Evolutionary conservation across 2,797 vertebrate genomes (phyloP).

Genomic region (Momotus momota): DNA sequence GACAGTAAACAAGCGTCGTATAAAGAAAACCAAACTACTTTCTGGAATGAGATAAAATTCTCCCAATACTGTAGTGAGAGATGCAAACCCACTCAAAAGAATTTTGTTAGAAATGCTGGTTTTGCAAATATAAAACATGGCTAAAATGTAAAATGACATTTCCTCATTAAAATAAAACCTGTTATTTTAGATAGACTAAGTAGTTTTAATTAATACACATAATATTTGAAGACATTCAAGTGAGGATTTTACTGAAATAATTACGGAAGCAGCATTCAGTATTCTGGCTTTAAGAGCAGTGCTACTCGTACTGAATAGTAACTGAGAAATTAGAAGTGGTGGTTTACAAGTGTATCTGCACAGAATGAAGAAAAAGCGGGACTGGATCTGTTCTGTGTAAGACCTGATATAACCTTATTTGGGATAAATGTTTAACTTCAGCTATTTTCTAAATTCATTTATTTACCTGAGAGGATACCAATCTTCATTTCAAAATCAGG

Average conservation of each 20-base stretch:
- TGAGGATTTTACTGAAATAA: neutral
- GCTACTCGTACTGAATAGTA: neutral
- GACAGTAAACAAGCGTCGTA: neutral
- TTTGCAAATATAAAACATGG: neutral
- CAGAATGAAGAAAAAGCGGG: neutral
- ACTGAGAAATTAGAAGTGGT: neutral
- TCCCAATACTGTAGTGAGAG: neutral
- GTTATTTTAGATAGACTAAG: neutral
- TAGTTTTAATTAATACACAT: neutral
- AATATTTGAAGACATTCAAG: neutral
- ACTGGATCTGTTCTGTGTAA: neutral
- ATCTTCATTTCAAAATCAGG: neutral
- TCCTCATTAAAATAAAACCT: neutral
- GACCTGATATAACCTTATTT: neutral
- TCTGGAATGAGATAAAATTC: neutral
- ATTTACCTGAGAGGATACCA: neutral
- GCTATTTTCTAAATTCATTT: neutral
- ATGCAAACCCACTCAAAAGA: neutral
- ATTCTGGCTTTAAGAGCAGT: neutral
- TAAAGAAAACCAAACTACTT: neutral
- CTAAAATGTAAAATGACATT: neutral
- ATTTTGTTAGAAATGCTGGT: neutral
- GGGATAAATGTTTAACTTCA: neutral
- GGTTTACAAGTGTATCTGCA: neutral
- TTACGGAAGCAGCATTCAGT: neutral